Percentiles rank a stretch among this genome's conserved stretches.
Evolutionary conservation across 2,888 invertebrate species (phyloP).

Genomic region (Eilema depressum): DNA sequence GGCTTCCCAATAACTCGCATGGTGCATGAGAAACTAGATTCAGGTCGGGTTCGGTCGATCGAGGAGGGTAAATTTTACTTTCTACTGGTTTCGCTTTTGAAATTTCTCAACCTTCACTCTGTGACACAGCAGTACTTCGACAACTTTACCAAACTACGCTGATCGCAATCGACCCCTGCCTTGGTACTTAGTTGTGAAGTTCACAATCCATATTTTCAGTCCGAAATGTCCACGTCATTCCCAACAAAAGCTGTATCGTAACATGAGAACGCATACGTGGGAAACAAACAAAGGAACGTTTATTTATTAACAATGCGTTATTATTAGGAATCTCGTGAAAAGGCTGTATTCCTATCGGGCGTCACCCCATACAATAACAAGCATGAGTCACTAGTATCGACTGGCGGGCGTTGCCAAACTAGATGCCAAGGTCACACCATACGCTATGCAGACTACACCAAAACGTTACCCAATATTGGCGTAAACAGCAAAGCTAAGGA

Average conservation of each 20-base stretch:
- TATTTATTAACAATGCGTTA: constrained; percentile 10
- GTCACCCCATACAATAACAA: constrained; percentile 34
- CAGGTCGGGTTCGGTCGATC: too few species aligned
- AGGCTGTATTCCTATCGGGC: constrained; percentile 25
- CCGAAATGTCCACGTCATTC: too few species aligned
- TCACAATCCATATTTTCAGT: background rate
- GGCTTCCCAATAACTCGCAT: too few species aligned
- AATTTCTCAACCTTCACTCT: too few species aligned
- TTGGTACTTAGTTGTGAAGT: background rate
- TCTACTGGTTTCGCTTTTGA: too few species aligned
- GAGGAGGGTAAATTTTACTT: too few species aligned
- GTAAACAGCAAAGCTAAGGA: constrained; percentile 22
- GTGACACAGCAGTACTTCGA: too few species aligned
- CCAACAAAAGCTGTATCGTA: background rate
- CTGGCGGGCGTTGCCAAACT: constrained; percentile 60
- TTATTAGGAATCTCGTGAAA: constrained; percentile 17
- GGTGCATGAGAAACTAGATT: too few species aligned
- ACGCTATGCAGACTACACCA: constrained; percentile 57
- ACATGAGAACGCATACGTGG: background rate
- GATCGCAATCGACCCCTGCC: too few species aligned
- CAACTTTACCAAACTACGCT: too few species aligned
- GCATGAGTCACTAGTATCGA: constrained; percentile 63
- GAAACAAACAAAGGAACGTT: background rate
- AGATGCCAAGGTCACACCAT: constrained; percentile 60
- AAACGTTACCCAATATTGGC: constrained; percentile 27